phyloP scores from a whole-genome alignment of 2,113 vertebrate genomes.

The Trematocara unimaculatum region DNA sequence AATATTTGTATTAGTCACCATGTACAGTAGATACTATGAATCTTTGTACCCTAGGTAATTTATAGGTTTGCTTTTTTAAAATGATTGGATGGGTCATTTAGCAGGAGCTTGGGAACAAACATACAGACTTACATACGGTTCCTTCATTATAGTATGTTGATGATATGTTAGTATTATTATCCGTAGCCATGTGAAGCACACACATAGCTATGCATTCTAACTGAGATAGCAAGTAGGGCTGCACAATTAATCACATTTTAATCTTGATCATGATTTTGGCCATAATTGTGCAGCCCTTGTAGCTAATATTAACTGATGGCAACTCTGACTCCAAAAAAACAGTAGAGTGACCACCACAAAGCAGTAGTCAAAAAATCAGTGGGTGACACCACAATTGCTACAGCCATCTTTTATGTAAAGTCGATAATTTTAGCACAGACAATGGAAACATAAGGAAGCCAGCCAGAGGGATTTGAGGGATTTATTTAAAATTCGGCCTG shows the following conservation, averaged over 20 bases:
- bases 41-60: not conserved
- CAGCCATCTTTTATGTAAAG: not conserved
- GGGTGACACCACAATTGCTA: not conserved
- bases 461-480: not conserved
- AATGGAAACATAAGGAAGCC: not conserved
- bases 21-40: not conserved
- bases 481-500: not conserved
- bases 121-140: not conserved
- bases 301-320: not conserved
- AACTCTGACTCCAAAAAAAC: not conserved
- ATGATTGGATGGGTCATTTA: not conserved
- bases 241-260: not conserved
- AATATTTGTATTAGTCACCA: not conserved
- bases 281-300: not conserved
- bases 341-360: accelerated
- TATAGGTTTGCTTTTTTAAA: not conserved
- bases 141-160: not conserved
- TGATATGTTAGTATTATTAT: not conserved
- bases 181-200: not conserved
- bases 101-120: not conserved
- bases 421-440: not conserved
- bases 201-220: not conserved
- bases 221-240: not conserved
- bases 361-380: not conserved
- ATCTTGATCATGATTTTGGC: not conserved